phyloP scores from a whole-genome alignment of 2,113 vertebrate species.

The Callaeas wilsoni region DNA sequence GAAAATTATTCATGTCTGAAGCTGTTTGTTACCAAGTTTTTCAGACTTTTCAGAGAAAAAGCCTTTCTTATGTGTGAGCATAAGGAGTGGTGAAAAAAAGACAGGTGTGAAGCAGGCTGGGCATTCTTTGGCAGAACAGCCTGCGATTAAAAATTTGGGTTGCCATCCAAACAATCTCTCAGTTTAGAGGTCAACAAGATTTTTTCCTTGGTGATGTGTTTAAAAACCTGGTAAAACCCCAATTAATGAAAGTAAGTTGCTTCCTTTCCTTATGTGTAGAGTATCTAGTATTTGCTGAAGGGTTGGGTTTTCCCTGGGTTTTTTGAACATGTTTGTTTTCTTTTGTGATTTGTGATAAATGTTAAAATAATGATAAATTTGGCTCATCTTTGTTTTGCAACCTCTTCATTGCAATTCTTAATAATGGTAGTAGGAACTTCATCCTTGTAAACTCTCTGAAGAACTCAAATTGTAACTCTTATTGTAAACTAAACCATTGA shows the following conservation, averaged over 20 bases:
- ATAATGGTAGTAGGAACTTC: background rate
- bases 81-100: background rate
- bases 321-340: background rate
- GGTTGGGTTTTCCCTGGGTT: background rate
- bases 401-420: background rate
- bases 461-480: background rate
- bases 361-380: background rate
- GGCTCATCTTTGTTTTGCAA: background rate
- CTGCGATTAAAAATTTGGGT: background rate
- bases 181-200: background rate
- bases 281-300: background rate
- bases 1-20: background rate
- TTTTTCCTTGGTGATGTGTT: background rate
- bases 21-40: background rate
- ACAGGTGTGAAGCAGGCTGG: background rate
- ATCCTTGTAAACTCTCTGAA: background rate
- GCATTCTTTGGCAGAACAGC: background rate
- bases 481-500: background rate
- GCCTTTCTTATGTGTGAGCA: background rate
- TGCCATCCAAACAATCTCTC: background rate
- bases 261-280: accelerated
- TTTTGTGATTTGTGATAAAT: background rate
- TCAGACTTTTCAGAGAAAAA: background rate
- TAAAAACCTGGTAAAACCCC: background rate
- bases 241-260: background rate